Base-by-base conservation (phyloP, 2,113 vertebrate genomes). In the Cisticola juncidis region DNA sequence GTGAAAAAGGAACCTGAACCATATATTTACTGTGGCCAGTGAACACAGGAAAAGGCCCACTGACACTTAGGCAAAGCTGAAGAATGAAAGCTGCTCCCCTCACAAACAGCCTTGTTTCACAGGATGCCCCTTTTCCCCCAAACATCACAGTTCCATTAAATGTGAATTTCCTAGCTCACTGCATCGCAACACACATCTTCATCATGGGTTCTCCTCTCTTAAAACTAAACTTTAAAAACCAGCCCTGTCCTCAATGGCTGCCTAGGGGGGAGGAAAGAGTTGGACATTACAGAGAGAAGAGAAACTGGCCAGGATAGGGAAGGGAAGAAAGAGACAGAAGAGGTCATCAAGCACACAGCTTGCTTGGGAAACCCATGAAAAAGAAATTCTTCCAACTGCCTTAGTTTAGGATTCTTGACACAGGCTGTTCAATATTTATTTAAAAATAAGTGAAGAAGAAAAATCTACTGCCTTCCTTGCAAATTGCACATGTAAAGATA, bases 381-480 rank as follows among this genome's bases (percentile, higher is more conserved):
- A 88, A 92, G 58, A 90, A 96, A 95, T 89, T 72, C 70, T 72
- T 86, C 81, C 93, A 64, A 70, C 47, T 82, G 56, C 33, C 45
- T 66, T 70, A 81, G 28, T 33, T 82, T 80, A 60, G 89, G 56
- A 92, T 95, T 97, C 91, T 70, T 93, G 77, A 91, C 64, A 69
- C 8, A 44, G n/a, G 40, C 45, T 91, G 65, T 86, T 95, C 66
- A 57, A 84, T 57, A 96, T 86, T 94, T 95, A 86, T 89, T 96
- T 83, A 40, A 90, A 97, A 76, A 65, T 66, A 95, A 95, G 9
- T 17, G 66, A 95, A 78, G 84, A 88, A 87, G 86, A 88, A 92
- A 85, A 88, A 95, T 66, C 35, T 81, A 60, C 73, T 91, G 60
- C 40, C 38, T 95, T 60, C 36, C 54, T 91, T 90, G 79, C 74